Base-by-base conservation (phyloP, 2,797 vertebrate genomes). In the Sebastes umbrosus region DNA sequence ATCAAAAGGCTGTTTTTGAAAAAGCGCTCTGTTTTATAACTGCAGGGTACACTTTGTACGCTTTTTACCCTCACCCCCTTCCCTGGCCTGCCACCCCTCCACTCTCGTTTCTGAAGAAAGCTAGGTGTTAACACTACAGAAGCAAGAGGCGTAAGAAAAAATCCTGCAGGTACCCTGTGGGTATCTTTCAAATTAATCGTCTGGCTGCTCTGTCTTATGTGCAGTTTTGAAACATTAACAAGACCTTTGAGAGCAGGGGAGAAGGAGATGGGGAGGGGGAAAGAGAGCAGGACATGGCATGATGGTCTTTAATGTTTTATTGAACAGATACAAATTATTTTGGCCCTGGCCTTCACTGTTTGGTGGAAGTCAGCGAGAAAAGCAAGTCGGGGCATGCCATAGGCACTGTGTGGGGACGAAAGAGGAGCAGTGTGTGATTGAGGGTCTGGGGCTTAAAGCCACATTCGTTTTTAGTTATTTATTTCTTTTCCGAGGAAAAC, bases 241-340 rank as follows among this genome's bases (percentile, higher is more conserved):
- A 96, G 96, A 94, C 96, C 95, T 95, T 93, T 95, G 96, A 96
- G 96, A 95, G 94, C 84, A 62, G 75, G 84, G 80, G 88, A 83
- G 87, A 74, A 67, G 85, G 65, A 77, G 88, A 85, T 89, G 78
- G 76, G 80, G 89, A 70, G 83, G 39, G 82, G 75, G 80, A 87
- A 66, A 46, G 88, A 80, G 92, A 90, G 87, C 92, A 93, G 93
- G 94, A 95, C 95, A 88, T 90, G 90, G 90, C 92, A 92, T 94
- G 94, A 93, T 93, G 91, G 90, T 90, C 93, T 96, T 95, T 95
- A 95, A 96, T 96, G 94, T 96, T 96, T 96, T 95, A 96, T 96
- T 96, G 95, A 96, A 94, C 94, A 96, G 94, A 96, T 96, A 96
- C 95, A 96, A 96, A 96, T 96, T 95, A 96, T 96, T 96, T 95